phyloP scores from a whole-genome alignment of 1,140 invertebrate species.

The Penaeus indicus region DNA sequence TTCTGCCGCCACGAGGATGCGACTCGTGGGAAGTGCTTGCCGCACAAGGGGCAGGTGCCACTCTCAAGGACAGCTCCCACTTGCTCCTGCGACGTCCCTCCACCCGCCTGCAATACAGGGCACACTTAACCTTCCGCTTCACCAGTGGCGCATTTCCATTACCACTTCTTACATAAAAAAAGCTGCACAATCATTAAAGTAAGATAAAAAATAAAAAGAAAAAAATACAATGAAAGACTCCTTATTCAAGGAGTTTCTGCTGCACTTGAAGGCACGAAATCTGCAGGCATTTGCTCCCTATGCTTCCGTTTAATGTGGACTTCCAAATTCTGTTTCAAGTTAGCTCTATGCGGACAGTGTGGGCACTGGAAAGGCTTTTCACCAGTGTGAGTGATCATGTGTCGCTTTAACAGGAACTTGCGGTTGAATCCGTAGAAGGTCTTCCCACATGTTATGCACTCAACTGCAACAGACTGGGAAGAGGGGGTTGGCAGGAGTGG shows the following conservation, averaged over 20 bases:
- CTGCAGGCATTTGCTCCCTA: constrained; percentile 52
- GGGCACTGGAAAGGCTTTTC: constrained; percentile 60
- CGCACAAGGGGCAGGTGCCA: constrained; percentile 60
- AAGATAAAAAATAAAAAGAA: constrained; percentile 35
- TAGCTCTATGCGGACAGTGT: constrained; percentile 57
- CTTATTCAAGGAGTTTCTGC: constrained; percentile 43
- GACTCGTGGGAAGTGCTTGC: constrained; percentile 60
- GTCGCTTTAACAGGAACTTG: constrained; percentile 60
- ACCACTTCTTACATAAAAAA: constrained; percentile 25
- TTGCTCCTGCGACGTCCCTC: constrained; percentile 48
- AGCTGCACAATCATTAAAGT: background rate
- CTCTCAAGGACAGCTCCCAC: constrained; percentile 54
- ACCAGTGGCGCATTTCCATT: background rate
- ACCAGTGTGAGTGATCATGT: constrained; percentile 59
- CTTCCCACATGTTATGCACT: constrained; percentile 61
- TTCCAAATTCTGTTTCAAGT: constrained; percentile 63
- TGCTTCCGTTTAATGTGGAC: constrained; percentile 66
- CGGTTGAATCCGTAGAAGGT: constrained; percentile 59
- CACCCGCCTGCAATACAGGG: constrained; percentile 61
- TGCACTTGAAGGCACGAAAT: constrained; percentile 31
- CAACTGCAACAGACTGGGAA: constrained; percentile 51
- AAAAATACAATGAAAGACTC: background rate
- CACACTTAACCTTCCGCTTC: constrained; percentile 54
- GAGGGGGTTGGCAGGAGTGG: constrained; percentile 54
- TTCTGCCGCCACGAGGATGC: constrained; percentile 64